These are phyloP conservation scores for Orchesella flavescens DNA, from an alignment of 2,888 invertebrate genomes.

Conservation along the genomic window DNA sequence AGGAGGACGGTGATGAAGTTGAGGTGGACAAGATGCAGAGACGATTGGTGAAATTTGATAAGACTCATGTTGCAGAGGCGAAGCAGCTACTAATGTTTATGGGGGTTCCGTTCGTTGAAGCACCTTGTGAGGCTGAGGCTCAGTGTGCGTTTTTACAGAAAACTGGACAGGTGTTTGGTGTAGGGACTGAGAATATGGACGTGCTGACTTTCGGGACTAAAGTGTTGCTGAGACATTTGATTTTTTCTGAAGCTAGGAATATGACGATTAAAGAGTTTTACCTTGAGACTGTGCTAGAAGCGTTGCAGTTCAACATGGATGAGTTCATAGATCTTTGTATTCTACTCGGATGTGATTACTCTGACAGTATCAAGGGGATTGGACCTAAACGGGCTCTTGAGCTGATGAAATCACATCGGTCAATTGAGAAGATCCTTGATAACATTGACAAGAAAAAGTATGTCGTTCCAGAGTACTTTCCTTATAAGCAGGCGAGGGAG, in stretches of 20 bases:
- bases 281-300: conserved; percentile 86
- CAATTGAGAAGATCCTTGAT: conserved; percentile 89
- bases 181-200: conserved; percentile 99
- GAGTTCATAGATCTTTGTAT: conserved; percentile 99
- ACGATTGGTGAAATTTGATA: conserved; percentile 92
- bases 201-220: conserved; percentile 89
- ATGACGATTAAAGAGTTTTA: conserved; percentile 98
- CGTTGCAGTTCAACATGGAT: conserved; percentile 83
- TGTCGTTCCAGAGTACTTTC: conserved; percentile 93
- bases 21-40: conserved; percentile 95
- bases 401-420: conserved; percentile 87
- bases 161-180: conserved; percentile 92
- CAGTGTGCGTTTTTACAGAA: conserved; percentile 97
- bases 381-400: conserved; percentile 98
- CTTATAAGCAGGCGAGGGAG: conserved; percentile 87
- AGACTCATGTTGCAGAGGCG: conserved; percentile 91
- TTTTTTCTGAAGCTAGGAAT: conserved; percentile 97
- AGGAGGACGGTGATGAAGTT: conserved; percentile 75
- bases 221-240: conserved; percentile 91
- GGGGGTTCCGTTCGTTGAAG: conserved; percentile 96
- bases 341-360: conserved; percentile 99
- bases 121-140: conserved; percentile 99
- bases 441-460: conserved; percentile 83
- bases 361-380: conserved; percentile 91
- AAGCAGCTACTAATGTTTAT: conserved; percentile 89